Percentiles rank a stretch among this genome's conserved stretches.
phyloP scores from a whole-genome alignment of 2,113 vertebrate genomes.

The Oenanthe melanoleuca region DNA sequence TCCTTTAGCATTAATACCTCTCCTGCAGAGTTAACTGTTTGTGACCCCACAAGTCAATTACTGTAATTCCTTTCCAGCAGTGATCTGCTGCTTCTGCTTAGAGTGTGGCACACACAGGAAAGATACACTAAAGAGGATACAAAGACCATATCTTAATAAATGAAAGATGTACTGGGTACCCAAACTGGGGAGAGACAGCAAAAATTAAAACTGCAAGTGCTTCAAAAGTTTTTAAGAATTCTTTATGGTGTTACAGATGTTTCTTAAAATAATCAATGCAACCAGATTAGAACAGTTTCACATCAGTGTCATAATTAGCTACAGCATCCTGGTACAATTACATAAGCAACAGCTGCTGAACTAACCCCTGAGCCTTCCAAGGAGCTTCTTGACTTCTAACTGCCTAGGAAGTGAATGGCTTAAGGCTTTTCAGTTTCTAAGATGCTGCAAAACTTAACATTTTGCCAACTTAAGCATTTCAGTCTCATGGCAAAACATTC shows the following conservation, averaged over 20 bases:
- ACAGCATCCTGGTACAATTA: background rate
- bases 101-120: background rate
- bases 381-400: background rate
- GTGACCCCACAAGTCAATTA: background rate
- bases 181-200: background rate
- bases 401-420: background rate
- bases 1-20: slow-evolving; percentile 18
- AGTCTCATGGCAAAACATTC: background rate
- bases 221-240: background rate
- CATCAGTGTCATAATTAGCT: background rate
- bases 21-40: slow-evolving; percentile 41
- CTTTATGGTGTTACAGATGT: background rate
- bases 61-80: slow-evolving; percentile 10
- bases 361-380: background rate
- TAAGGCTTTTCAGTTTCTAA: background rate
- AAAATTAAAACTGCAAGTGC: background rate
- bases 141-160: background rate
- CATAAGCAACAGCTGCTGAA: slow-evolving; percentile 20
- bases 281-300: background rate
- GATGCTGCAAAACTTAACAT: background rate
- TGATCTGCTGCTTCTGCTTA: background rate
- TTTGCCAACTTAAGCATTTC: background rate
- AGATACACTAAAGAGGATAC: background rate
- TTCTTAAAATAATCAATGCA: background rate
- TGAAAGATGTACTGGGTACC: background rate